Evolutionary conservation across 2,797 vertebrate genomes (phyloP).

Genomic region (Alauda arvensis): DNA sequence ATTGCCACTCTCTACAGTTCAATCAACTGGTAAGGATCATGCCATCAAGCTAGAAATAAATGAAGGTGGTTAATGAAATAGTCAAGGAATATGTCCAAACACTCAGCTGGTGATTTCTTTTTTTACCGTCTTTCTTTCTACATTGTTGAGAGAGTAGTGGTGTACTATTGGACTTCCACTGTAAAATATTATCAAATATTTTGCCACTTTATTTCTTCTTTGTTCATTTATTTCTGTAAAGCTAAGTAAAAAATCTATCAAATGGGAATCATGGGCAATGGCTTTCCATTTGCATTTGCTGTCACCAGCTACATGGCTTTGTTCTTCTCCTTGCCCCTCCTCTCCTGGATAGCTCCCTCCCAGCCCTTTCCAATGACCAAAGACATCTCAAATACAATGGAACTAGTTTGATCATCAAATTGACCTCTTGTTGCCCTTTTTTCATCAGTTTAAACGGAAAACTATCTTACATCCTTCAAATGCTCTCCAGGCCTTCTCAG

Average conservation of each 20-base stretch:
- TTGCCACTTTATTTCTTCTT: not conserved
- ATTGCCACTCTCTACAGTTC: slow-evolving; percentile 22
- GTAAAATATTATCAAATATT: not conserved
- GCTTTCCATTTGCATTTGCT: not conserved
- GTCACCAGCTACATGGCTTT: not conserved
- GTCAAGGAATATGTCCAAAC: slow-evolving; percentile 37
- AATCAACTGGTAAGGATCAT: slow-evolving; percentile 51
- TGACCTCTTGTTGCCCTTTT: not conserved
- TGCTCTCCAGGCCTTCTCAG: not conserved
- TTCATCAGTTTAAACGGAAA: not conserved
- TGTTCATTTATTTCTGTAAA: not conserved
- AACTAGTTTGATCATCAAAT: not conserved
- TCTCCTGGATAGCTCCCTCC: not conserved
- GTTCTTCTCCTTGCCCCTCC: not conserved
- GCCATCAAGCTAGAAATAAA: slow-evolving; percentile 50
- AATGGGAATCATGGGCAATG: not conserved
- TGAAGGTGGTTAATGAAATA: slow-evolving; percentile 28
- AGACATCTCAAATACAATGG: not conserved
- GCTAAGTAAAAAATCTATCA: not conserved
- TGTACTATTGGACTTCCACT: not conserved
- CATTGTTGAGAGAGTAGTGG: not conserved
- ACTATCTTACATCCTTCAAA: not conserved
- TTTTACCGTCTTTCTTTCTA: not conserved
- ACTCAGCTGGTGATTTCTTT: slow-evolving; percentile 19
- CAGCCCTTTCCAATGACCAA: not conserved